phyloP scores from a whole-genome alignment of 2,888 invertebrate genomes.

The Drosophila tanythrix region DNA sequence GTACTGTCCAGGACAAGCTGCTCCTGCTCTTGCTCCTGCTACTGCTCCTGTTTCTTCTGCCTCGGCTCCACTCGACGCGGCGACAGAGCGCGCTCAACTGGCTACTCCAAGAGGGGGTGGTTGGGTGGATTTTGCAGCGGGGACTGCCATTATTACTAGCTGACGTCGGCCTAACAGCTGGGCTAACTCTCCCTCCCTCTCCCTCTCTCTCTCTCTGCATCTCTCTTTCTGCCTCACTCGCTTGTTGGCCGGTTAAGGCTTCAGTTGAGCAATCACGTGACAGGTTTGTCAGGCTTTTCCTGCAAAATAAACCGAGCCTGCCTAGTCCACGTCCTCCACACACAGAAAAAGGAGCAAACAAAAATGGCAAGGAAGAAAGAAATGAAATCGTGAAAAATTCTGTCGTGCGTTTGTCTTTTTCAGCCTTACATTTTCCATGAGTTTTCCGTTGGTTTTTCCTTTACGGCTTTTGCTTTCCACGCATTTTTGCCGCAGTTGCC shows the following conservation, averaged over 20 bases:
- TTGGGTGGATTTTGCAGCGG: background rate
- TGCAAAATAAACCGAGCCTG: conserved; percentile 73
- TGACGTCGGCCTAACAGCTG: conserved; percentile 52
- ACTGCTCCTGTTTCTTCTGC: conserved; percentile 4
- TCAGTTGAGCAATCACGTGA: conserved; percentile 77
- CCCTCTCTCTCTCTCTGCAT: background rate
- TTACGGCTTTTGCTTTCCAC: conserved; percentile 37
- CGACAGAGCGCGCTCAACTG: conserved; percentile 50
- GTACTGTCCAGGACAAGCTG: conserved; percentile 46
- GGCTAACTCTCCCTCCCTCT: conserved; percentile 13
- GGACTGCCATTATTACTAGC: conserved; percentile 60
- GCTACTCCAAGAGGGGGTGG: conserved; percentile 8
- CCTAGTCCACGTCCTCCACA: conserved; percentile 32
- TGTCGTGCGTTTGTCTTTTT: conserved; percentile 43
- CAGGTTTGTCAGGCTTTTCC: conserved; percentile 74
- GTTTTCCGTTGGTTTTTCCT: conserved; percentile 33
- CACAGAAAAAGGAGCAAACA: background rate
- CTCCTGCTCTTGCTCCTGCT: background rate
- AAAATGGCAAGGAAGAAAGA: conserved; percentile 4
- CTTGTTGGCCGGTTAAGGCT: conserved; percentile 28
- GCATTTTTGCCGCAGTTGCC: conserved; percentile 17
- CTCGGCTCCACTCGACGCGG: conserved; percentile 19
- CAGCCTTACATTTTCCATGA: conserved; percentile 30
- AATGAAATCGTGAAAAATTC: conserved; percentile 50
- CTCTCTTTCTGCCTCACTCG: background rate